Evolutionary conservation across 2,797 vertebrate species (phyloP), one percentile per base, ranked within the genome.

Genomic region (Enteromius radiatus): DNA sequence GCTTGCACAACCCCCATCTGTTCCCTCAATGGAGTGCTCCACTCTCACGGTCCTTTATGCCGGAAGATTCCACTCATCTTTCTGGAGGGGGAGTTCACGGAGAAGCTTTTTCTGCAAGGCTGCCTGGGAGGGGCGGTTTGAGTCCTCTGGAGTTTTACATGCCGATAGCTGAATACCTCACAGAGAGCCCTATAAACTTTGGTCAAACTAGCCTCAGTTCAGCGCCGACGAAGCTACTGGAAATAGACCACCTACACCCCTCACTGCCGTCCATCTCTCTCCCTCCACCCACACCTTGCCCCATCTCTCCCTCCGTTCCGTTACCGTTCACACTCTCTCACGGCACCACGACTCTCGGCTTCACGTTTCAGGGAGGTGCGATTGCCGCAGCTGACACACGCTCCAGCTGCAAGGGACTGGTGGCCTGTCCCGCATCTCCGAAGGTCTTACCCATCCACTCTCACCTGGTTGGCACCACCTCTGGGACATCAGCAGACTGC

Each of bases 311-410:
- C 12, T 78, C 89, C 0, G 89, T 92, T 10, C 91, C 93, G 21
- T 87, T 93, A 31, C 95, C 94, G 4, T 95, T 95, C 49, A 92
- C 93, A 11, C 88, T 93, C 85, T 88, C 93, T 76, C 97, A 97
- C 0, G 97, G 97, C 76, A 98, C 96, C 70, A 97, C 97, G 80
- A 98, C 97, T 0, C 89, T 98, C 81, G 96, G 95, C 10, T 98
- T 98, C 86, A 83, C 92, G 45, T 97, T 96, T 82, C 93, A 93
- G 33, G 94, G 95, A 0, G 96, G 97, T 0, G 95, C 95, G 38
- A 88, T 97, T 10, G 96, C 95, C 0, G 97, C 97, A 0, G 96
- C 96, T 0, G 97, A 97, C 85, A 96, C 96, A 0, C 95, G 97
- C 0, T 96, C 97, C 74, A 97, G 96, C 85, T 96, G 96, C 64